Conservation (phyloP, 2,888 invertebrate genomes). For the Eupithecia pulchellata region DNA sequence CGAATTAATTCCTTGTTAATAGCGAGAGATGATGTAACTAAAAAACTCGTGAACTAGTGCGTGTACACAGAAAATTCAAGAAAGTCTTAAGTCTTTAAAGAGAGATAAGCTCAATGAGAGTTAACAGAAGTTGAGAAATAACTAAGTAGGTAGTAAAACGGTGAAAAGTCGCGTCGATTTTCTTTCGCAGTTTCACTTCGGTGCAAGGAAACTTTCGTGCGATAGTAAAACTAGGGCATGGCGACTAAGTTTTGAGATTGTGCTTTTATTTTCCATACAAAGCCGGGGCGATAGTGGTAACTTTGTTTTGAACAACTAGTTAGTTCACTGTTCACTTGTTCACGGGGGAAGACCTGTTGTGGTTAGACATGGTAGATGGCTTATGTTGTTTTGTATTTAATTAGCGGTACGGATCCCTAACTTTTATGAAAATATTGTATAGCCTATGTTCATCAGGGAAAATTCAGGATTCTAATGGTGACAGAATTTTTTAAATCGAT, state of each 20-base stretch:
- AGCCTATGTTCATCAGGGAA: too few species aligned
- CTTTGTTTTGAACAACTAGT: constrained; percentile 7
- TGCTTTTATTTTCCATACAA: constrained; percentile 8
- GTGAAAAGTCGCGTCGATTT: not conserved
- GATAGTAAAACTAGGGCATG: not conserved
- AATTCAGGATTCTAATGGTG: too few species aligned
- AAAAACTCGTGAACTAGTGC: not conserved
- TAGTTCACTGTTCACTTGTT: constrained; percentile 6
- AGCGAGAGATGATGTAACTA: not conserved
- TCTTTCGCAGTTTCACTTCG: not conserved
- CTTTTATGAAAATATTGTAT: too few species aligned
- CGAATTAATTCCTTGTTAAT: not conserved
- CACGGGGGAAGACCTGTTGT: not conserved
- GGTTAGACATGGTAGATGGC: too few species aligned
- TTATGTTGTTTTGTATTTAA: too few species aligned
- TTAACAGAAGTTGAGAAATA: not conserved
- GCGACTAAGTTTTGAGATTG: constrained; percentile 10
- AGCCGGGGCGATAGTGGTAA: not conserved
- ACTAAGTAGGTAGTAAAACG: not conserved
- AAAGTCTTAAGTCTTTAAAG: too few species aligned
- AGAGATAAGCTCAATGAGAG: too few species aligned
- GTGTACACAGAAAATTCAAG: not conserved
- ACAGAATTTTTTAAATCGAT: too few species aligned
- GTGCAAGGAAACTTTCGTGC: constrained; percentile 1
- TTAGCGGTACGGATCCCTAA: too few species aligned